Percentiles rank a stretch among this genome's conserved stretches.
Conservation (phyloP, 2,888 invertebrate genomes). For the Dione juno region DNA sequence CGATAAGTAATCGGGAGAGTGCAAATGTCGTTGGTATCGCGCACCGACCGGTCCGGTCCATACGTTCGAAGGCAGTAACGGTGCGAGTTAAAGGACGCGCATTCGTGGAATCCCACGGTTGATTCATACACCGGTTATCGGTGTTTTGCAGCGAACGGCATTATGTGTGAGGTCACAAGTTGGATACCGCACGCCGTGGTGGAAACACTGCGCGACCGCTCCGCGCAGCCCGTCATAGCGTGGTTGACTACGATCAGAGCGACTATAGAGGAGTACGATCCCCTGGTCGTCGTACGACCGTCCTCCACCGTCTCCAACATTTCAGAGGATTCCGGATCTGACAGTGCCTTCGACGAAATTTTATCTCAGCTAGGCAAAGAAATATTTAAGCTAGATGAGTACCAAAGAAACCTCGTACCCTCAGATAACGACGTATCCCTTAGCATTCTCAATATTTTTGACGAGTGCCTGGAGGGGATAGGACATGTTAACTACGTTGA, state of each 20-base stretch:
- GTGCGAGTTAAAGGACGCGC: constrained; percentile 60
- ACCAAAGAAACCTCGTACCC: constrained; percentile 67
- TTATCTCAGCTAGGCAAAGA: constrained; percentile 77
- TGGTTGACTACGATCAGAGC: constrained; percentile 73
- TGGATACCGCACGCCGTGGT: constrained; percentile 80
- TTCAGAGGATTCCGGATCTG: constrained; percentile 55
- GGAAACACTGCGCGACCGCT: constrained; percentile 70
- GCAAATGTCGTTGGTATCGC: constrained; percentile 70
- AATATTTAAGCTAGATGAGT: constrained; percentile 77
- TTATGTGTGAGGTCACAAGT: constrained; percentile 76
- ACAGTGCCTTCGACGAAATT: constrained; percentile 78
- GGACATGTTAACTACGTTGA: constrained; percentile 46
- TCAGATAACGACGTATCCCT: constrained; percentile 65
- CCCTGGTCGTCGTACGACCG: constrained; percentile 61
- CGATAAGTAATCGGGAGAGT: constrained; percentile 77
- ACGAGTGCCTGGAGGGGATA: constrained; percentile 76
- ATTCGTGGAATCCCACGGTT: constrained; percentile 76
- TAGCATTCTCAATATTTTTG: constrained; percentile 78
- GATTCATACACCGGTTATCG: constrained; percentile 82
- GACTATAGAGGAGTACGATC: constrained; percentile 77
- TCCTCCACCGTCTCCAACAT: constrained; percentile 54
- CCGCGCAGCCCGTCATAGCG: constrained; percentile 70
- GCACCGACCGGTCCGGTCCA: constrained; percentile 44
- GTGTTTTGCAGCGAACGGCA: constrained; percentile 57
- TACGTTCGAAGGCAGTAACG: constrained; percentile 48